Evolutionary conservation across 2,113 vertebrate genomes (phyloP).

Genomic region (Ploceus nigricollis): DNA sequence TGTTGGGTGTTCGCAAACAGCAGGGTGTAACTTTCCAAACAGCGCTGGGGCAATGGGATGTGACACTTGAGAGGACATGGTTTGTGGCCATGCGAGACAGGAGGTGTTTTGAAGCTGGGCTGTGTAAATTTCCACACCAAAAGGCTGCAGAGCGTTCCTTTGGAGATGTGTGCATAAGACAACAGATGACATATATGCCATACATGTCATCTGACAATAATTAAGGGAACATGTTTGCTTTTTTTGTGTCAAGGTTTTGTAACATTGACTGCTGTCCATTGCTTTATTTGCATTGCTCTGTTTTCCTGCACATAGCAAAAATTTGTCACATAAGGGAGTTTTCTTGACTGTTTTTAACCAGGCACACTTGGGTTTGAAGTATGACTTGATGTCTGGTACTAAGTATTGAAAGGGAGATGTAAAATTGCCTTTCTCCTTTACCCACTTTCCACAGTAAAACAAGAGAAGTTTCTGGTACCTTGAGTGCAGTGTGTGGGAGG

Average conservation of each 20-base stretch:
- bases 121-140: not conserved
- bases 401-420: not conserved
- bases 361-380: not conserved
- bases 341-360: not conserved
- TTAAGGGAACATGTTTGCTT: not conserved
- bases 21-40: not conserved
- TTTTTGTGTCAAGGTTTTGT: not conserved
- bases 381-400: not conserved
- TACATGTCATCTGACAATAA: not conserved
- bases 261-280: not conserved
- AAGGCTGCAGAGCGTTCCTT: not conserved
- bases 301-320: not conserved
- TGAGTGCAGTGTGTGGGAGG: not conserved
- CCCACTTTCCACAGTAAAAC: not conserved
- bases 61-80: not conserved
- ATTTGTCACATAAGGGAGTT: not conserved
- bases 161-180: not conserved
- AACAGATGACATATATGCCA: not conserved
- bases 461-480: not conserved
- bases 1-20: not conserved
- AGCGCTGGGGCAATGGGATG: not conserved
- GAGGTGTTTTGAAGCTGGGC: not conserved
- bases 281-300: not conserved
- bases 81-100: not conserved
- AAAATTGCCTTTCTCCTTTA: not conserved